Base-by-base conservation (phyloP, 2,888 invertebrate genomes). In the Agonopterix heracliana region DNA sequence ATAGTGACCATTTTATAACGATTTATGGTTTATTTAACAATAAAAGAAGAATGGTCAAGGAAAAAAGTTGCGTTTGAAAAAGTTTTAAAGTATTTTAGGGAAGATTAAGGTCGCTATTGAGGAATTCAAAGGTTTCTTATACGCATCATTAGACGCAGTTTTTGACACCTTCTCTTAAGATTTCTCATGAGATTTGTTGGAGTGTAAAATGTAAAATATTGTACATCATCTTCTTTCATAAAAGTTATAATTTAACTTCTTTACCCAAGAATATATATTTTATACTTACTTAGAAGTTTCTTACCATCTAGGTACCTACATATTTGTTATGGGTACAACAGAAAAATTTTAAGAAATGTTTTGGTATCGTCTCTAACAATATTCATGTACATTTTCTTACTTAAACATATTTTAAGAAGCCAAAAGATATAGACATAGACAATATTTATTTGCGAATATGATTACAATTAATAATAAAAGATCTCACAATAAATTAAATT, bases 1-100 rank as follows among this genome's bases (percentile, higher is more conserved):
- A 71, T 34, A 47, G 68, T 77, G 80, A 73, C 79, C 81, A 81
- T 86, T 86, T 82, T 78, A 77, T 74, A 71, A 84, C 76, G 82
- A 88, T 88, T 87, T 88, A 88, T 88, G 79, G 86, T 84, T 80
- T 88, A 87, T 85, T 85, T 74, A 81, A 86, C 86, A 85, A 87
- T 83, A 80, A 82, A 79, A 77, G 78, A 71, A 71, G 71, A 74
- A 76, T 74, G 64, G 69, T 54, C 55, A 50, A 51, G 54, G 60
- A 66, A 75, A 76, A 41, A 72, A 71, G 55, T 47, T 49, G 48
- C 44, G 38, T 46, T 50, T 46, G 56, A 59, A 56, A 57, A 66
- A 64, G 57, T 58, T 58, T 62, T 58, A 59, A 68, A 67, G 72
- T 71, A 71, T 71, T 66, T 67, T 67, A 63, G 62, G 68, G 62